Conservation (phyloP, 2,797 vertebrate species). For the Percopsis omiscomaycus region DNA sequence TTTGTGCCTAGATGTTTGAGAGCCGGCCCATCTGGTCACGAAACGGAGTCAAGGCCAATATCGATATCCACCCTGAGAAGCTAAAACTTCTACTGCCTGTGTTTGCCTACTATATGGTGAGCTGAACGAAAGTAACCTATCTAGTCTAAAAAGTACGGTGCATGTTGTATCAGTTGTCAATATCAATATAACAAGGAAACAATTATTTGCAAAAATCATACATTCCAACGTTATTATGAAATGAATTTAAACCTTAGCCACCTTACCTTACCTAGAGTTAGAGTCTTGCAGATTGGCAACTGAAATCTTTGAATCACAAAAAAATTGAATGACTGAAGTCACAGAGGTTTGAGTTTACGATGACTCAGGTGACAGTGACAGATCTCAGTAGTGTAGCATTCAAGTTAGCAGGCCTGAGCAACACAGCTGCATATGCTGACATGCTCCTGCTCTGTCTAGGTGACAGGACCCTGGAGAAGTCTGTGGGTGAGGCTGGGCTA, state of each 20-base stretch:
- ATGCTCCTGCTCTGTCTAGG: constrained; percentile 60
- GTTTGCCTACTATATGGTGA: constrained; percentile 95
- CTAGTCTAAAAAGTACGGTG: not conserved
- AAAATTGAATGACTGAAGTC: too few species aligned
- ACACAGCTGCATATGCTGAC: not conserved
- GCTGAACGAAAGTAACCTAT: constrained; percentile 28
- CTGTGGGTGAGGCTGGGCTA: constrained; percentile 94
- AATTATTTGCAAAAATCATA: too few species aligned
- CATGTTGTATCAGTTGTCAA: too few species aligned
- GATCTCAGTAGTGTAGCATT: too few species aligned
- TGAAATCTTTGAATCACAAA: too few species aligned
- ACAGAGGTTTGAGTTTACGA: too few species aligned
- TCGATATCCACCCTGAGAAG: constrained; percentile 92
- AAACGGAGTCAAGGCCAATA: constrained; percentile 90
- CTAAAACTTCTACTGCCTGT: constrained; percentile 90
- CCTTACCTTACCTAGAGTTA: too few species aligned
- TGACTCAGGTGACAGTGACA: too few species aligned
- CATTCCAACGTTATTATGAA: too few species aligned
- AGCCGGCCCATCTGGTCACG: constrained; percentile 91
- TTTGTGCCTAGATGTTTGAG: constrained; percentile 83
- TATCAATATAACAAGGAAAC: too few species aligned
- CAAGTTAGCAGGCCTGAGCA: not conserved
- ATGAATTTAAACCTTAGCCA: too few species aligned
- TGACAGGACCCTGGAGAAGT: constrained; percentile 97
- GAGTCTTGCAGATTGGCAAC: too few species aligned